Evolutionary conservation across 2,113 vertebrate species (phyloP).

Genomic region (Eudyptes chrysolophus): DNA sequence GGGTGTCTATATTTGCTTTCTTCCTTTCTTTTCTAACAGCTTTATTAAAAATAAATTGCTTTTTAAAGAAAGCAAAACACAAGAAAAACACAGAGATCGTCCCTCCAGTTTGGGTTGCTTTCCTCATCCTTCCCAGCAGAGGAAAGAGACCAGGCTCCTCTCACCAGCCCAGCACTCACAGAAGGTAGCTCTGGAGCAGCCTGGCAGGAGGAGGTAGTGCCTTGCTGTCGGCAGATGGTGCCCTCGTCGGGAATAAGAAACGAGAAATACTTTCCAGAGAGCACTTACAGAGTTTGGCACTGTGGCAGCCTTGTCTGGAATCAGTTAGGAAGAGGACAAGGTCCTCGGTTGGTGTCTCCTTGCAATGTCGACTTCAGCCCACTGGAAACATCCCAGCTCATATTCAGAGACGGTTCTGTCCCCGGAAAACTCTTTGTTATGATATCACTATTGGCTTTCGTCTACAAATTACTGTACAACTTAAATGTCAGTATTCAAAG

Average conservation of each 20-base stretch:
- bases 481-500: slow-evolving; percentile 61
- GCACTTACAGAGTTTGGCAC: not conserved
- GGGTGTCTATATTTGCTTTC: not conserved
- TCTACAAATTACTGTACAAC: slow-evolving; percentile 50
- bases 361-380: slow-evolving; percentile 27
- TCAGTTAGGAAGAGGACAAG: slow-evolving; percentile 27
- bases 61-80: not conserved
- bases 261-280: not conserved
- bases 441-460: slow-evolving; percentile 60
- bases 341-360: slow-evolving; percentile 15
- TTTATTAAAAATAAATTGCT: not conserved
- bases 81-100: not conserved
- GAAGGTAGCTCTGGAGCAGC: not conserved
- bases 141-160: not conserved
- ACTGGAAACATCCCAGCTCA: slow-evolving; percentile 7
- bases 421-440: slow-evolving; percentile 54
- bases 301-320: slow-evolving; percentile 37
- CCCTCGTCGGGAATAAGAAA: not conserved
- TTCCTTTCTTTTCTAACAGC: not conserved
- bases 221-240: slow-evolving; percentile 25
- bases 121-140: not conserved
- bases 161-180: not conserved
- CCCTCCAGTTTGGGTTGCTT: not conserved
- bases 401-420: slow-evolving; percentile 45
- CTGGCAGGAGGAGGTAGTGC: not conserved